Base-by-base conservation (phyloP, 2,888 invertebrate species). In the Torymus texanus region DNA sequence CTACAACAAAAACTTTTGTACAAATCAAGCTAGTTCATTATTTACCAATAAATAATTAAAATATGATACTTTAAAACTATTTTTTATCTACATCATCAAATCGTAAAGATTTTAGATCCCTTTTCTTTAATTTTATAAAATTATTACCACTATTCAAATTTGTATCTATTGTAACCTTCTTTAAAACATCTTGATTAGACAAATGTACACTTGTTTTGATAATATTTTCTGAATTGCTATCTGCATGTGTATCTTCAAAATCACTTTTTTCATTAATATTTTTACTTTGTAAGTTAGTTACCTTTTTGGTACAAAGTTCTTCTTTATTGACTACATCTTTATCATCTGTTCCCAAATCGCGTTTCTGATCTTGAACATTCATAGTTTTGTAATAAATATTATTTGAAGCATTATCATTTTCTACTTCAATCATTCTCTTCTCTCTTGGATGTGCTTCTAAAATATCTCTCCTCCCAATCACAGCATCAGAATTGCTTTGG, bases 81-180 rank as follows among this genome's bases (percentile, higher is more conserved):
- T 78, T 83, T 21, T 81, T 78, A 16, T 81, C 80, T 29, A 83
- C 82, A 67, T 79, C 72, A 41, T 80, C 75, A 24, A 75, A 74
- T 55, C 83, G 79, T 29, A 88, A 66, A 67, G 85, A 83, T 82
- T 89, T 89, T 41, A 88, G 83, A 80, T 88, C 89, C 76, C 86
- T 84, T 73, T 87, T 88, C 18, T 88, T 88, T 29, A 88, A 16
- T 74, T 85, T 83, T 10, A 84, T 73, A 51, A 86, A 85, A 24
- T 84, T 84, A 53, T 62, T 77, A 70, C 81, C 80, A 70, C 81
- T 16, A 24, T n/a, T 74, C 71, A 84, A 79, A 79, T 83, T 82
- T 10, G 82, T 53, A 73, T 85, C 81, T 59, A 85, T 79, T 14
- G 84, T 77, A 70, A 86, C 83, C 59, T 82, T 79, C 41, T 88